These are phyloP conservation scores for Pseudochaenichthys georgianus DNA, from an alignment of 2,797 vertebrate genomes.

Conservation along the genomic window DNA sequence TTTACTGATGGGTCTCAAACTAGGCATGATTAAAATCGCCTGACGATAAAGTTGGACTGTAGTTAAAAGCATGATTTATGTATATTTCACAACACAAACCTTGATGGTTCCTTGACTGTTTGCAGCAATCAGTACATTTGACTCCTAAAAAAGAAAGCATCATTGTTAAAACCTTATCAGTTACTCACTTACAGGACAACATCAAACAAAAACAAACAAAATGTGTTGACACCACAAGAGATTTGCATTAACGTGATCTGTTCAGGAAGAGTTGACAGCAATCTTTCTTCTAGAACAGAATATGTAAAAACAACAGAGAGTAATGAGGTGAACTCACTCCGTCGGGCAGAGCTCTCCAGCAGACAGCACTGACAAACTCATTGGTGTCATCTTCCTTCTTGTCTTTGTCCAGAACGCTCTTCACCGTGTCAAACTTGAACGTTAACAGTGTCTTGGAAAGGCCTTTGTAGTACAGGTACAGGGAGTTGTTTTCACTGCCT, in stretches of 20 bases:
- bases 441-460: slow-evolving; percentile 98
- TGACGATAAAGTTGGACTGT: background rate
- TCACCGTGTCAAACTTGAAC: slow-evolving; percentile 99
- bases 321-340: slow-evolving; percentile 87
- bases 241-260: too few relatives aligned
- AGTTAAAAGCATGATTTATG: background rate
- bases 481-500: slow-evolving; percentile 99
- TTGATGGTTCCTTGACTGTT: slow-evolving; percentile 99
- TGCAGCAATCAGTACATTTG: slow-evolving; percentile 98
- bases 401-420: slow-evolving; percentile 98
- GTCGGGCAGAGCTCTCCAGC: slow-evolving; percentile 97
- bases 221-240: background rate
- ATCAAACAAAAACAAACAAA: too few relatives aligned
- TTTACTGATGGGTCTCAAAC: background rate
- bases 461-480: slow-evolving; percentile 99
- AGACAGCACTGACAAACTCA: slow-evolving; percentile 99
- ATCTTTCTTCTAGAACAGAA: background rate
- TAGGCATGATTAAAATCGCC: background rate
- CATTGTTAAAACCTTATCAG: slow-evolving; percentile 1
- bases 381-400: slow-evolving; percentile 99
- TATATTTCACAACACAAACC: slow-evolving; percentile 83
- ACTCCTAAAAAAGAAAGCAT: slow-evolving; percentile 87
- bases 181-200: too few relatives aligned
- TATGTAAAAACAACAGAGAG: background rate
- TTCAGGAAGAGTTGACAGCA: background rate